These are phyloP conservation scores for Timandra comae DNA, from an alignment of 2,888 invertebrate species.

Conservation along the genomic window DNA sequence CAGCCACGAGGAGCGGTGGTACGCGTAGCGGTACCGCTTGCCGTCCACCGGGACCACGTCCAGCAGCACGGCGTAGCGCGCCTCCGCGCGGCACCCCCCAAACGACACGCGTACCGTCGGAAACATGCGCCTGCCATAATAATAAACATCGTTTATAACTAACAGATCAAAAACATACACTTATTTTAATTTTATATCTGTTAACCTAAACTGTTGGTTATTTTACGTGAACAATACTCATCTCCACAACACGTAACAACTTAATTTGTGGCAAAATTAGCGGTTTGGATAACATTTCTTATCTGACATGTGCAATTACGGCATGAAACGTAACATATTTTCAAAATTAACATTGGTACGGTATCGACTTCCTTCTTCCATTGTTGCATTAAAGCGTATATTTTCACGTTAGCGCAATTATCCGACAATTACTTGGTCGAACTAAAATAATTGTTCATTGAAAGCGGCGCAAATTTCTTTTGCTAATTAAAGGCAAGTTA, in stretches of 20 bases:
- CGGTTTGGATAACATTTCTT: constrained; percentile 8
- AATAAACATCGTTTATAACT: constrained; percentile 4
- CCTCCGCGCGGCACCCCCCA: constrained; percentile 87
- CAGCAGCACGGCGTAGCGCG: constrained; percentile 93
- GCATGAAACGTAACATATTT: constrained; percentile 25
- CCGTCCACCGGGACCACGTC: constrained; percentile 98
- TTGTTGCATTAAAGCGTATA: constrained; percentile 71
- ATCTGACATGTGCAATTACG: constrained; percentile 14
- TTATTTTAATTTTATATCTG: too few relatives aligned
- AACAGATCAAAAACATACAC: too few relatives aligned
- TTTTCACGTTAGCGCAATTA: constrained; percentile 74
- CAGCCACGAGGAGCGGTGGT: constrained; percentile 98
- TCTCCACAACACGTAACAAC: too few relatives aligned
- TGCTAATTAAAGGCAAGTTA: constrained; percentile 47
- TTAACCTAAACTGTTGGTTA: too few relatives aligned
- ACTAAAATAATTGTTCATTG: constrained; percentile 50
- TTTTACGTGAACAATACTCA: too few relatives aligned
- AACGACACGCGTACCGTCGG: constrained; percentile 97
- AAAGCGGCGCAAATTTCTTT: constrained; percentile 55
- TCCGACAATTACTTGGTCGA: constrained; percentile 68
- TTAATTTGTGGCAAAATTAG: too few relatives aligned
- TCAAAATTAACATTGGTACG: constrained; percentile 32
- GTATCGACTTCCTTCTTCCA: constrained; percentile 55
- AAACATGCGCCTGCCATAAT: constrained; percentile 92
- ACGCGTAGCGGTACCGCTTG: constrained; percentile 97